Percentiles rank a stretch among this genome's conserved stretches.
These are phyloP conservation scores for Drosophila ogumai DNA, from an alignment of 1,140 invertebrate species.

Conservation along the genomic window DNA sequence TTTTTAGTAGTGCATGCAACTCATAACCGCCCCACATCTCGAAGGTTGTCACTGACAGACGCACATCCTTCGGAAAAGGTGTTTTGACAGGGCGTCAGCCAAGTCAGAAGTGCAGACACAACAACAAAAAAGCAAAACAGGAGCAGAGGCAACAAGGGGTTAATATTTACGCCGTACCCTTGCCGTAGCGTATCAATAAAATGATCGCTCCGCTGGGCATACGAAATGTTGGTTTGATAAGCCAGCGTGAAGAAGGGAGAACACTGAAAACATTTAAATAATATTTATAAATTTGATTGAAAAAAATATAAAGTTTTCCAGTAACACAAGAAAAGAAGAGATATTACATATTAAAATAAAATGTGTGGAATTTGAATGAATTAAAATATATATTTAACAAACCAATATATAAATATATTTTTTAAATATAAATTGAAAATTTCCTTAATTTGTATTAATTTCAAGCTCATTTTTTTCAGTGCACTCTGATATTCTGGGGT, in stretches of 20 bases:
- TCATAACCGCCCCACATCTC: conserved; percentile 33
- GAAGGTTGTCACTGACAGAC: conserved; percentile 54
- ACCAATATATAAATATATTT: too few species aligned
- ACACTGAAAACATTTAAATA: not conserved
- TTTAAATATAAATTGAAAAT: too few species aligned
- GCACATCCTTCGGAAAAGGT: conserved; percentile 61
- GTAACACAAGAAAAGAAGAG: not conserved
- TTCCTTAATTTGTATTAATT: too few species aligned
- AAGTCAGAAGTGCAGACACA: conserved; percentile 52
- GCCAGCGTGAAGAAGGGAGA: conserved; percentile 15
- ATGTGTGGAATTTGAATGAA: too few species aligned
- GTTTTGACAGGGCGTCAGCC: conserved; percentile 66
- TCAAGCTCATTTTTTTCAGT: not conserved
- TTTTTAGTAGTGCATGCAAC: conserved; percentile 26
- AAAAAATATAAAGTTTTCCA: not conserved
- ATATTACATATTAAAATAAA: too few species aligned
- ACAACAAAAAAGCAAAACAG: conserved; percentile 14
- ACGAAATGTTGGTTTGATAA: conserved; percentile 62
- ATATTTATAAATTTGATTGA: not conserved
- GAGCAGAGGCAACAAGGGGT: conserved; percentile 55
- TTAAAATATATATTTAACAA: too few species aligned
- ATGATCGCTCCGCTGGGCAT: conserved; percentile 76
- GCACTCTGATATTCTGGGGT: not conserved
- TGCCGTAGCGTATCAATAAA: conserved; percentile 70
- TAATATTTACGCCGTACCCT: conserved; percentile 45